A percentile compares a stretch with the other conserved stretches of the same genome.
phyloP scores from a whole-genome alignment of 2,888 invertebrate genomes.

The Melitaea athalia region DNA sequence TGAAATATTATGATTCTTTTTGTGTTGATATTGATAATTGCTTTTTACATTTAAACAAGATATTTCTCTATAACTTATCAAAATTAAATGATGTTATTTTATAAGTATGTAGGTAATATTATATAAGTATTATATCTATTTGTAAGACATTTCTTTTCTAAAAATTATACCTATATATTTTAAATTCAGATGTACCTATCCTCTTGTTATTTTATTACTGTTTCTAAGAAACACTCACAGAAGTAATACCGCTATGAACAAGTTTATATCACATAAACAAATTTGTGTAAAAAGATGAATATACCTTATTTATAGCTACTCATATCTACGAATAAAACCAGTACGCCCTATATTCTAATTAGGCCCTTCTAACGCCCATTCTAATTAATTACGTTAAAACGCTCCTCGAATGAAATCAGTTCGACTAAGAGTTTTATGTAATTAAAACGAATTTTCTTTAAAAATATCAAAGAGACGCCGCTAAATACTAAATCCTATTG shows the following conservation, averaged over 20 bases:
- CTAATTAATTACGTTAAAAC: slow-evolving; percentile 8
- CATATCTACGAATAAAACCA: slow-evolving; percentile 2
- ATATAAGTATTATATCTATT: too few species aligned
- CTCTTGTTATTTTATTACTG: not conserved
- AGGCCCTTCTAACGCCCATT: slow-evolving; percentile 6
- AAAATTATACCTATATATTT: too few species aligned
- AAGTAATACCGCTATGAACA: not conserved
- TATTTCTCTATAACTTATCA: not conserved
- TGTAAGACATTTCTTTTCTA: too few species aligned
- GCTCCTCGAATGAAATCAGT: slow-evolving; percentile 11
- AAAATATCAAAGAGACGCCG: slow-evolving; percentile 55
- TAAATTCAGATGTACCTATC: not conserved
- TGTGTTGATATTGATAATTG: slow-evolving; percentile 23
- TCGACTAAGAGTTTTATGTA: slow-evolving; percentile 34
- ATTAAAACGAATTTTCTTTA: slow-evolving; percentile 41
- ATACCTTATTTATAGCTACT: too few species aligned
- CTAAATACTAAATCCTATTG: slow-evolving; percentile 76
- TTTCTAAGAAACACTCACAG: not conserved
- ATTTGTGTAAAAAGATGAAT: not conserved
- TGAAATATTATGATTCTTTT: slow-evolving; percentile 33
- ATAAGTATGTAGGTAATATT: too few species aligned
- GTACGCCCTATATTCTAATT: slow-evolving; percentile 18
- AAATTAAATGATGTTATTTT: not conserved
- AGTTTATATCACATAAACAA: not conserved
- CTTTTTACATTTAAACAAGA: not conserved